Percentiles rank a stretch among this genome's conserved stretches.
Evolutionary conservation across 1,140 invertebrate genomes (phyloP).

Genomic region (Drosophila virilis): DNA sequence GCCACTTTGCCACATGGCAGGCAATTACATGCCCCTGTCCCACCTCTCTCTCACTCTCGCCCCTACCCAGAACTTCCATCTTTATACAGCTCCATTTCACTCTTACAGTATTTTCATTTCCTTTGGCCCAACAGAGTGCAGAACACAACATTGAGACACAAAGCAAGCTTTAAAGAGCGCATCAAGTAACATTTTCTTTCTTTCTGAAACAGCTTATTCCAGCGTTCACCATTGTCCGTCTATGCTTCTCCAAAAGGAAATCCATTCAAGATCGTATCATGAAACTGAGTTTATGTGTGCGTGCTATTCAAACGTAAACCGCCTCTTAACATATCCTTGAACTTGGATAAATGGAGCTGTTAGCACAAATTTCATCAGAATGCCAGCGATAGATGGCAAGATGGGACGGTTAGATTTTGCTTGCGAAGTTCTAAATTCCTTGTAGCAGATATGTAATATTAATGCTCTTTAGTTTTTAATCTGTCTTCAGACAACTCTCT

Average conservation of each 20-base stretch:
- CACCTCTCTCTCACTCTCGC: neutral
- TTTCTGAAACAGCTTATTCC: conserved; percentile 2
- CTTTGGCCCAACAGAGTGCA: neutral
- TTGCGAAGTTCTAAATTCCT: no score
- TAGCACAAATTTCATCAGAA: neutral
- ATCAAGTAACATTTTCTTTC: neutral
- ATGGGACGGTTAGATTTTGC: no score
- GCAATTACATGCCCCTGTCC: conserved; percentile 26
- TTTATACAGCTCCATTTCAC: neutral
- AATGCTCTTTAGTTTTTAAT: no score
- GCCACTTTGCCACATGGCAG: conserved; percentile 47
- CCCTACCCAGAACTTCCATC: neutral
- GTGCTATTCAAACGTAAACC: neutral
- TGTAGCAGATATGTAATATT: no score
- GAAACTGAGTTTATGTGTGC: neutral
- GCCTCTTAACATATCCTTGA: neutral
- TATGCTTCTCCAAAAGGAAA: neutral
- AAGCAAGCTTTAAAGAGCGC: conserved; percentile 19
- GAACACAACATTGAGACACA: conserved; percentile 11
- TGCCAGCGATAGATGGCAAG: neutral
- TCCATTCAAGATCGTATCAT: conserved; percentile 11
- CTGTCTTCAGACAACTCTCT: no score
- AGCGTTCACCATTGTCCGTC: neutral
- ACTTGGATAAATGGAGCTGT: neutral
- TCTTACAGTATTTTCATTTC: conserved; percentile 8